Evolutionary conservation across 2,888 invertebrate species (phyloP).

Genomic region (Napeogenes sylphis): DNA sequence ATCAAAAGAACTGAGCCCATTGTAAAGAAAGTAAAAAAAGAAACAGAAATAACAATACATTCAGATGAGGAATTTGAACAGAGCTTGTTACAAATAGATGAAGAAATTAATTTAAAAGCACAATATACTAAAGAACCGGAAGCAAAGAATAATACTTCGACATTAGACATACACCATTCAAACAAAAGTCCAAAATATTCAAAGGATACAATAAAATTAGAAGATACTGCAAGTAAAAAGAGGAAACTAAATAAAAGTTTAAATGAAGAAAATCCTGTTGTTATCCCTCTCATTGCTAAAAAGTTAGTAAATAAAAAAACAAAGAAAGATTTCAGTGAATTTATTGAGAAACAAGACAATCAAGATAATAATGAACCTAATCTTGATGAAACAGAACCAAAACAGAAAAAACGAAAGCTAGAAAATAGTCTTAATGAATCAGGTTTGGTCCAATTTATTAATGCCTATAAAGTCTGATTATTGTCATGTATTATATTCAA

Average conservation of each 20-base stretch:
- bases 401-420: constrained; percentile 41
- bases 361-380: constrained; percentile 20
- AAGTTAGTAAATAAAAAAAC: constrained; percentile 23
- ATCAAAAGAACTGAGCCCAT: constrained; percentile 76
- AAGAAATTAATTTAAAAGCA: constrained; percentile 46
- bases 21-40: constrained; percentile 64
- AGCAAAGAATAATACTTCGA: constrained; percentile 4
- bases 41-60: constrained; percentile 76
- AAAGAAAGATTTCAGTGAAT: constrained; percentile 45
- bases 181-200: constrained; percentile 14
- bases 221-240: constrained; percentile 15
- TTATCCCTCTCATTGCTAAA: constrained; percentile 10
- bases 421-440: constrained; percentile 63
- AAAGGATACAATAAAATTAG: constrained; percentile 10
- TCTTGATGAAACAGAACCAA: constrained; percentile 22
- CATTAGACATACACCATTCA: constrained; percentile 10
- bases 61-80: constrained; percentile 84
- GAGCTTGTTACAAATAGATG: constrained; percentile 82
- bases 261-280: constrained; percentile 15
- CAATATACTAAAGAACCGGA: constrained; percentile 16
- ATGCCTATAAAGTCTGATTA: neutral
- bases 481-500: too few species aligned
- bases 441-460: constrained; percentile 40
- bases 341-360: constrained; percentile 42
- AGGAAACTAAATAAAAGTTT: constrained; percentile 21